Conservation (phyloP, 2,888 invertebrate genomes). For the Dioctria rufipes region DNA sequence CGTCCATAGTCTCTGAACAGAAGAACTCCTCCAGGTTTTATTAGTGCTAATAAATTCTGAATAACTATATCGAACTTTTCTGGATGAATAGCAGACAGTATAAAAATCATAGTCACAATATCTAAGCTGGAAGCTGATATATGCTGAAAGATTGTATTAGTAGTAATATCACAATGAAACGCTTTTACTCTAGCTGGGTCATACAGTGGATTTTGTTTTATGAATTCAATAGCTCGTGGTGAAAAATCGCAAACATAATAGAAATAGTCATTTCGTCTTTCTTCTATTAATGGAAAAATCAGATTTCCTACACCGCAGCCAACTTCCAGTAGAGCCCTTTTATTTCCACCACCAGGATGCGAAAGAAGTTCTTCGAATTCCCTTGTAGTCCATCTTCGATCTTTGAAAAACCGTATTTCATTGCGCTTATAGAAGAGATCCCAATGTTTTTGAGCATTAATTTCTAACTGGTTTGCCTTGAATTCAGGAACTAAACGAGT, state of each 20-base stretch:
- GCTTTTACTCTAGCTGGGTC: conserved; percentile 78
- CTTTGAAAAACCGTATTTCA: conserved; percentile 93
- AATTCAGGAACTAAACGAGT: conserved; percentile 79
- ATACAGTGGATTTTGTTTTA: conserved; percentile 80
- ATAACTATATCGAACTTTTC: conserved; percentile 80
- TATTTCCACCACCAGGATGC: conserved; percentile 66
- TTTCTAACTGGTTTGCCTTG: conserved; percentile 84
- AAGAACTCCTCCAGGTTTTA: conserved; percentile 84
- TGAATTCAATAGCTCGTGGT: conserved; percentile 88
- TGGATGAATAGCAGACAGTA: conserved; percentile 95
- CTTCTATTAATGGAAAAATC: conserved; percentile 90
- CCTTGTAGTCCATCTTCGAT: conserved; percentile 96
- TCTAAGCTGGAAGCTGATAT: conserved; percentile 76
- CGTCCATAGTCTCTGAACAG: conserved; percentile 95
- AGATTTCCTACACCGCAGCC: conserved; percentile 99
- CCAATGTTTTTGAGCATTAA: conserved; percentile 91
- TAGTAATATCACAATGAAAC: conserved; percentile 90
- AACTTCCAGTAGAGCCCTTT: conserved; percentile 80
- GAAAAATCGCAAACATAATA: conserved; percentile 95
- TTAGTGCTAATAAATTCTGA: conserved; percentile 76
- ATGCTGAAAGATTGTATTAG: conserved; percentile 76
- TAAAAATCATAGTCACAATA: conserved; percentile 92
- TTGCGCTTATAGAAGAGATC: conserved; percentile 97
- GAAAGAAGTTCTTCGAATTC: conserved; percentile 89
- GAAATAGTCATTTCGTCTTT: conserved; percentile 79